Base-by-base conservation (phyloP, 2,888 invertebrate genomes). In the Nesidiocoris tenuis region DNA sequence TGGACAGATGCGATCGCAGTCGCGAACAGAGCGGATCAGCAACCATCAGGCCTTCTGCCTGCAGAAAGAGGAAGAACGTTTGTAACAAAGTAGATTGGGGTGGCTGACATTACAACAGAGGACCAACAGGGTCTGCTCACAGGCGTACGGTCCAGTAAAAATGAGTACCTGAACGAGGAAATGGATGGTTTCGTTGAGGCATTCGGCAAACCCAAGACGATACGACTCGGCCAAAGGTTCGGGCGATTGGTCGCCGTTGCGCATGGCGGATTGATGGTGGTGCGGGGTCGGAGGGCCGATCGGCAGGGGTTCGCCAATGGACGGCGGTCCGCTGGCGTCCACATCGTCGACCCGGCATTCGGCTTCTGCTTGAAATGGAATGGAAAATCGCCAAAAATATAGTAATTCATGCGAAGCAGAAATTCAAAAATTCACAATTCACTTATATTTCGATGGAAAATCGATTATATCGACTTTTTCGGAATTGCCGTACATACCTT, bases 191-290 rank as follows among this genome's bases (percentile, higher is more conserved):
- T 97, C 96, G 71, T 92, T 91, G 82, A 94, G 88, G 80, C 96
- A 96, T 83, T 96, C 96, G 82, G 93, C 93, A 85, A 91, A 97
- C 1, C 97, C 97, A 18, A 93, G 87, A 74, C 91, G 87, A 84
- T 90, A 94, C 80, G 89, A 86, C 68, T 88, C 87, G 2, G 84
- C 77, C 12, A 77, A 18, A 17, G 66, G 12, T 17, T 70, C 70
- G 16, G 22, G 24, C n/a, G 70, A 17, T 0, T 22, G 54, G 59
- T 59, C 70, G 59, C 70, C 70, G 18, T 59, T 70, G 7, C 22
- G 59, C 22, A 54, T 54, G 7, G 67, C 7, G 5, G 39, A 39
- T 12, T 39, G 39, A 39, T 39, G 39, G n/a, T 59, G 59, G 3
- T 57, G 70, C 1, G 22, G 22, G 1, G 55, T n/a, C 0, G 19